Conservation (phyloP, 2,888 invertebrate species). For the Trypoxylon attenuatum region DNA sequence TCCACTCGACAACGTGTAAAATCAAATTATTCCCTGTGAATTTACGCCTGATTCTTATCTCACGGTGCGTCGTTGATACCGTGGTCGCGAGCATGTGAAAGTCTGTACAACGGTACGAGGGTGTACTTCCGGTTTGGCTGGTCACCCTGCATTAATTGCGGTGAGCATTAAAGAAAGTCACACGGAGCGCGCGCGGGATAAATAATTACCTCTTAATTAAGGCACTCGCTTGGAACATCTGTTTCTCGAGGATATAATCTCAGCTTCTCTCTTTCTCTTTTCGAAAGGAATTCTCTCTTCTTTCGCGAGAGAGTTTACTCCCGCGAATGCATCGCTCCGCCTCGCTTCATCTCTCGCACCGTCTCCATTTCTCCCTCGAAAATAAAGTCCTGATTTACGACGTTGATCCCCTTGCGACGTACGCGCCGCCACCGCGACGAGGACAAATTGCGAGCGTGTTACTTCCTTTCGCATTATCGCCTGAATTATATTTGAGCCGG, state of each 20-base stretch:
- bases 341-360: neutral
- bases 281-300: constrained; percentile 29
- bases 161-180: constrained; percentile 42
- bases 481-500: constrained; percentile 47
- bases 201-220: constrained; percentile 62
- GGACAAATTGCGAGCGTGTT: constrained; percentile 56
- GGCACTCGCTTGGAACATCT: constrained; percentile 53
- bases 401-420: constrained; percentile 44
- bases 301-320: no score
- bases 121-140: constrained; percentile 22
- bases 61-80: neutral
- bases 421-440: constrained; percentile 47
- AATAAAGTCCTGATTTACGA: constrained; percentile 62
- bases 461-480: constrained; percentile 54
- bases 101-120: constrained; percentile 7
- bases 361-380: constrained; percentile 41
- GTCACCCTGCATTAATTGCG: constrained; percentile 41
- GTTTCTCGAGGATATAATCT: constrained; percentile 50
- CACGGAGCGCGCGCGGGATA: constrained; percentile 29
- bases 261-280: no score
- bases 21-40: neutral
- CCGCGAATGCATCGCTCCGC: neutral
- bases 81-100: neutral
- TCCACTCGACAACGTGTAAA: neutral
- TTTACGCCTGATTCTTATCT: neutral